Evolutionary conservation across 2,113 vertebrate species (phyloP).

Genomic region (Xiphophorus couchianus): DNA sequence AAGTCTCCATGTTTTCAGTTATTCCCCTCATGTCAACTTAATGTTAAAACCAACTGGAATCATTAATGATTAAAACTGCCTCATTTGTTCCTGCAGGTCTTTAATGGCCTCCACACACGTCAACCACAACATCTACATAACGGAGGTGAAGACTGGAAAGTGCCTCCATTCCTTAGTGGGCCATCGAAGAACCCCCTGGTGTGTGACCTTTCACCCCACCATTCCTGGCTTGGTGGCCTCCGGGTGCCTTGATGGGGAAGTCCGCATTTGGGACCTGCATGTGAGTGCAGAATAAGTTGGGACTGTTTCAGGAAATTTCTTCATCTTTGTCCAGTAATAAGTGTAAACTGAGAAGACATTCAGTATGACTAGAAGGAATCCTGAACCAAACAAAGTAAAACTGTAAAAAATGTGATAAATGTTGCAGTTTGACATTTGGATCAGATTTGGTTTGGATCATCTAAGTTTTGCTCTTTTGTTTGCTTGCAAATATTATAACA

Average conservation of each 20-base stretch:
- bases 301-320: neutral
- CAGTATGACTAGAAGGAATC: neutral
- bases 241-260: constrained; percentile 97
- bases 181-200: constrained; percentile 97
- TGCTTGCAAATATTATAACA: too few relatives aligned
- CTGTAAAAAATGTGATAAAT: neutral
- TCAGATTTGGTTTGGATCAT: too few relatives aligned
- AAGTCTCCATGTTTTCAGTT: too few relatives aligned
- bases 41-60: neutral
- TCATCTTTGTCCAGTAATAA: neutral
- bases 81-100: constrained; percentile 78
- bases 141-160: constrained; percentile 98
- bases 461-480: too few relatives aligned
- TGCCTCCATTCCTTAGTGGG: constrained; percentile 97
- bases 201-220: constrained; percentile 98
- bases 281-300: constrained; percentile 80
- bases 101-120: constrained; percentile 99
- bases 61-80: neutral
- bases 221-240: constrained; percentile 97
- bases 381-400: neutral
- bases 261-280: constrained; percentile 98
- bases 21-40: too few relatives aligned
- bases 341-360: neutral
- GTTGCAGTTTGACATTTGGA: too few relatives aligned
- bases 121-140: constrained; percentile 99